Base-by-base conservation (phyloP, 2,113 vertebrate genomes). In the Chroicocephalus ridibundus region DNA sequence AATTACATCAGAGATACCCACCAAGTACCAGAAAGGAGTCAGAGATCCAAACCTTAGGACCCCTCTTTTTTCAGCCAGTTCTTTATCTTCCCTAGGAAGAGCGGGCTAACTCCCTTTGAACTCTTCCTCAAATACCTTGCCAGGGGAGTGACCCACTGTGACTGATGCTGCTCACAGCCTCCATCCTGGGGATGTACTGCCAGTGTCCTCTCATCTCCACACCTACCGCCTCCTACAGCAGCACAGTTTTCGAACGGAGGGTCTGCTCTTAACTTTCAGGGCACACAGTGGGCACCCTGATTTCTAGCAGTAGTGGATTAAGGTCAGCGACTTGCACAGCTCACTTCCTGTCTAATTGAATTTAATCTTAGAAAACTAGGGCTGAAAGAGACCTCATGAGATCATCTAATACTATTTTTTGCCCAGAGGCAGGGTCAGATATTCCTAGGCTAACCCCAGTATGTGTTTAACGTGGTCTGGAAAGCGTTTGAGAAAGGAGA, bases 231-330 rank as follows among this genome's bases (percentile, higher is more conserved):
- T 88, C n/a, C 57, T 31, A 3, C 34, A 58, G 57, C 4, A 3
- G 31, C 40, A 71, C 4, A 2, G 24, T 0, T 44, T 31, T 47
- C 51, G 52, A 16, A 25, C 0, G 6, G 34, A 51, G 42, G 44
- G 32, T 69, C 70, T 61, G 60, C 3, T 57, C 55, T 18, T 36
- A 51, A 32, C 21, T 55, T 47, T 13, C 2, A 1, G 70, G n/a
- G n/a, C 1, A 1, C 44, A 27, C 0, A 0, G 26, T 17, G 52
- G 42, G 42, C 52, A 82, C 44, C 17, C n/a, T 22, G 29, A 26
- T 27, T 85, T 61, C 49, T 21, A 76, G 40, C 66, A 88, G 52
- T 2, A 44, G 32, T 14, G 25, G 22, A 17, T 76, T 46, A 29
- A 71, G 42, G 72, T 72, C 66, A 64, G 16, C 66, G 52, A 76